Base-by-base conservation (phyloP, 2,113 vertebrate genomes). In the Microcebus ravelobensis region DNA sequence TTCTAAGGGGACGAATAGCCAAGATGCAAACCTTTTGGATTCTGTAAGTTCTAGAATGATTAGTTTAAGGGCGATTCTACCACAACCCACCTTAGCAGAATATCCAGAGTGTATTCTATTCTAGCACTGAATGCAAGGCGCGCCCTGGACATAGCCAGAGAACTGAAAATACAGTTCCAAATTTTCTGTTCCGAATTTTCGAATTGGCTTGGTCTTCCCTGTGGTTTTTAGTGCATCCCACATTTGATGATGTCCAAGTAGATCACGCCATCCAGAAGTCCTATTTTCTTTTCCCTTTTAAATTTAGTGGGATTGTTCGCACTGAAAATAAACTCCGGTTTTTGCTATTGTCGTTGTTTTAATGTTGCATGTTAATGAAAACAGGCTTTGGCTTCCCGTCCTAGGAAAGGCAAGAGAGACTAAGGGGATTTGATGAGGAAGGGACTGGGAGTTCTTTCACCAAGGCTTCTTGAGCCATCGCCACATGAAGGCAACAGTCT, bases 401-500 rank as follows among this genome's bases (percentile, higher is more conserved):
- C 87, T 86, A 92, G 70, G 84, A 74, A 45, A 95, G 45, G 42
- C 34, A 10, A 65, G 13, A 52, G 36, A 67, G 52, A 12, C 2
- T 8, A 1, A 27, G 48, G 34, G 13, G 27, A 20, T 81, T 15
- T 74, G 36, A 80, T 92, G 73, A 93, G 94, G 34, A 67, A 88
- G 61, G 42, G 13, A 29, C 93, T 96, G 93, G 34, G 23, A 59
- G 80, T 96, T 96, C 73, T 67, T 81, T 85, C 96, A 88, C 45
- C 18, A 86, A 85, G 52, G 59, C 76, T 87, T 0, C 0, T 42
- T 95, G 77, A 87, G 76, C 77, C 79, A 93, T 63, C 5, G 6
- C 17, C 23, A 15, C 86, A 85, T 74, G 74, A 97, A 97, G 59
- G 93, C 52, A 88, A 97, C 48, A 94, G 80, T 94, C 96, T 98